These are phyloP conservation scores for Zosterops borbonicus DNA, from an alignment of 2,113 vertebrate genomes.

Conservation along the genomic window DNA sequence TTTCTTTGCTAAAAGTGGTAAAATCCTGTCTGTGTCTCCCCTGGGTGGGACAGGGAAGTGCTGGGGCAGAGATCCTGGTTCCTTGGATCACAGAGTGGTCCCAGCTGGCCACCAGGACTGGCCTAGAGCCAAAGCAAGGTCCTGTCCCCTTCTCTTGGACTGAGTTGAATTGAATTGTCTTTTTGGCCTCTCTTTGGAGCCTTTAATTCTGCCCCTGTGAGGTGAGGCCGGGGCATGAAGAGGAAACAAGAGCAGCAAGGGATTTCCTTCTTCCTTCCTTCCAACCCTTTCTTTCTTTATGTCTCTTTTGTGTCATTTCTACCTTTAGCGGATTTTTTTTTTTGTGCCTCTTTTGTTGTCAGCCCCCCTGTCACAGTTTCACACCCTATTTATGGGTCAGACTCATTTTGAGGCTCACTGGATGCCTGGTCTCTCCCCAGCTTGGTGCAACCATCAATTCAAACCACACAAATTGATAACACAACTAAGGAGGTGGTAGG, in stretches of 20 bases:
- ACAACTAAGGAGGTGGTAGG: neutral
- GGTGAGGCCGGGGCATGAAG: neutral
- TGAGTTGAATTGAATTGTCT: neutral
- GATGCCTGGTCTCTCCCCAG: neutral
- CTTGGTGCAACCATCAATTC: neutral
- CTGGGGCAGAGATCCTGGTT: neutral
- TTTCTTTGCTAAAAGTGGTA: neutral
- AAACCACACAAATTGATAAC: neutral
- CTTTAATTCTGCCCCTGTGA: neutral
- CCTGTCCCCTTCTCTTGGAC: neutral
- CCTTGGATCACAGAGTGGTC: neutral
- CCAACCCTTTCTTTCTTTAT: neutral
- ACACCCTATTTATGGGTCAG: neutral
- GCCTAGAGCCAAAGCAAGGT: neutral
- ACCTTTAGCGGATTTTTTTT: neutral
- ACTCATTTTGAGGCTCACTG: neutral
- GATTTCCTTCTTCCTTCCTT: slow-evolving; percentile 10
- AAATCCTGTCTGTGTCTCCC: neutral
- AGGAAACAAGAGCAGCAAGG: neutral
- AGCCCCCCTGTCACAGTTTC: neutral
- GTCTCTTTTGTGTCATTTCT: neutral
- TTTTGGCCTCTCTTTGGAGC: neutral
- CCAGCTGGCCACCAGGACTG: neutral
- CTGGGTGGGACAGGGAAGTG: rapidly evolving
- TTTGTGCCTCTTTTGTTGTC: neutral